Percentiles rank a stretch among this genome's conserved stretches.
Evolutionary conservation across 35 echinoderm and acorn worm species (phyloP).

Genomic region (Stichopus chloronotus): DNA sequence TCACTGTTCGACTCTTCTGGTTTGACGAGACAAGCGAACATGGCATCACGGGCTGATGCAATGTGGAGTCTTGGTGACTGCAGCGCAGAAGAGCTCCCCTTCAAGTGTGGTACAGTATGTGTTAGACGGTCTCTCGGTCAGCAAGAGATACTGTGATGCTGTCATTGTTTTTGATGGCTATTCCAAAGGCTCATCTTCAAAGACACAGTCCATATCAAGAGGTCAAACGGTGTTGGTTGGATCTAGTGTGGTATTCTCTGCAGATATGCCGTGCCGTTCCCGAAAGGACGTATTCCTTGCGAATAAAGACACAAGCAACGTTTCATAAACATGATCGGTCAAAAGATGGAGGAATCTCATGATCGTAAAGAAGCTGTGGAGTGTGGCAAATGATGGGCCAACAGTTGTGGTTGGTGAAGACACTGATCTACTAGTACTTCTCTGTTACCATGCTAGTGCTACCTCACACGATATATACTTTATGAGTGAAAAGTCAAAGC

Average conservation of each 20-base stretch:
- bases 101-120: neutral
- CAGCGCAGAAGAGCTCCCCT: neutral
- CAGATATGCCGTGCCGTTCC: neutral
- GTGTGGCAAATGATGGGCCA: conserved; percentile 6
- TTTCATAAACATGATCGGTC: conserved; percentile 11
- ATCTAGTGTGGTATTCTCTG: neutral
- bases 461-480: neutral
- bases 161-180: conserved; percentile 55
- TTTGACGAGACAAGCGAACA: conserved; percentile 5
- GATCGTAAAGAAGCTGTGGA: conserved; percentile 31
- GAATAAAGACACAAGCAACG: conserved; percentile 28
- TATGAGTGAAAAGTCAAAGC: neutral
- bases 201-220: conserved; percentile 18
- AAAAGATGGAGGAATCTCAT: conserved; percentile 29
- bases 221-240: conserved; percentile 27
- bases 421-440: conserved; percentile 59
- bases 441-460: conserved; percentile 24
- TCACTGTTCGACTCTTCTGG: conserved; percentile 50
- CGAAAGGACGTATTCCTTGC: conserved; percentile 27
- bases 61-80: conserved; percentile 12
- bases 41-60: conserved; percentile 32
- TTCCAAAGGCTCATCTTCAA: conserved; percentile 32
- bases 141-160: conserved; percentile 27
- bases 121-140: conserved; percentile 47
- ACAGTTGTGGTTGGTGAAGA: conserved; percentile 51